phyloP scores from a whole-genome alignment of 35 echinoderm and acorn worm species.

The Diadema setosum region DNA sequence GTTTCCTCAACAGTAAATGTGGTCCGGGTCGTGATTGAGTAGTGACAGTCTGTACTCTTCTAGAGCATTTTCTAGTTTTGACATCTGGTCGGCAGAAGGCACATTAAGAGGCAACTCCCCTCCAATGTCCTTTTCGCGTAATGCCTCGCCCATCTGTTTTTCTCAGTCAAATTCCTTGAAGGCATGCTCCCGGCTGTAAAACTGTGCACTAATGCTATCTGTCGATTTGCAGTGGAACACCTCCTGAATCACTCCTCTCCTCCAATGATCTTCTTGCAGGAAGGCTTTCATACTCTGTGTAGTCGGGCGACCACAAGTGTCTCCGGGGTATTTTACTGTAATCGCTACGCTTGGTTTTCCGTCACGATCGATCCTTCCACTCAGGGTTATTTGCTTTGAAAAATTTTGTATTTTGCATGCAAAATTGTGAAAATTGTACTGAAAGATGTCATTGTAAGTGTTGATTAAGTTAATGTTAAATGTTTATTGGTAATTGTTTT shows the following conservation, averaged over 20 bases:
- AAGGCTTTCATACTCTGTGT: background rate
- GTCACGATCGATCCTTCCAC: background rate
- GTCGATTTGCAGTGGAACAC: background rate
- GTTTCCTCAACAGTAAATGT: background rate
- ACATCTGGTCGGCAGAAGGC: background rate
- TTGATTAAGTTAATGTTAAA: no score
- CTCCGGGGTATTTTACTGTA: background rate
- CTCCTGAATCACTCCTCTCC: background rate
- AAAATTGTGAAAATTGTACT: no score
- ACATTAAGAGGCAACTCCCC: background rate
- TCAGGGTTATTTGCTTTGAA: no score
- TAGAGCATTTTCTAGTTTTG: background rate
- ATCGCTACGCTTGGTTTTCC: constrained; percentile 4
- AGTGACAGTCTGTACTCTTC: background rate
- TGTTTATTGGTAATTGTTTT: no score
- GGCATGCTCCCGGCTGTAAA: background rate
- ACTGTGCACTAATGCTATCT: background rate
- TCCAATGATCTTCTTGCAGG: background rate
- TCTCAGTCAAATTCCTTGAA: background rate
- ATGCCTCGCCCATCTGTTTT: background rate
- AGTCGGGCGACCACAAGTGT: background rate
- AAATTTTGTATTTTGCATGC: no score
- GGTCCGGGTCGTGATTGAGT: background rate
- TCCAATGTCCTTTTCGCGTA: background rate
- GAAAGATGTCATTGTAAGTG: no score